Evolutionary conservation across 1,140 invertebrate species (phyloP).

Genomic region (Dreissena rostriformis): DNA sequence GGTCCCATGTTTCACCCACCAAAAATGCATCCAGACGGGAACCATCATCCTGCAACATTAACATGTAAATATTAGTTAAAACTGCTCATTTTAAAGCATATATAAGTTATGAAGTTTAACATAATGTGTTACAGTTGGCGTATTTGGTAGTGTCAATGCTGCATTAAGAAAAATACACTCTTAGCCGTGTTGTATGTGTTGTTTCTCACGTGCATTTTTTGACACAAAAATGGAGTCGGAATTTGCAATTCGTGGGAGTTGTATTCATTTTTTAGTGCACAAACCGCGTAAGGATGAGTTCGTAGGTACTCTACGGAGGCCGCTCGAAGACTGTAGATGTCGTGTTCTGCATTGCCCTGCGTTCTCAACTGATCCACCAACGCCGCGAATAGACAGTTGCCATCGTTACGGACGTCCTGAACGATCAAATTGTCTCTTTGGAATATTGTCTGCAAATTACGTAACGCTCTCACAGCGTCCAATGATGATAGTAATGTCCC

Average conservation of each 20-base stretch:
- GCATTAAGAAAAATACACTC: too few relatives aligned
- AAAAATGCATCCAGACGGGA: conserved; percentile 28
- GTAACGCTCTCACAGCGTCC: too few relatives aligned
- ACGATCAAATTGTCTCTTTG: neutral
- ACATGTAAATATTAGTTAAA: too few relatives aligned
- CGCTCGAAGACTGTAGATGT: neutral
- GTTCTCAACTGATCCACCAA: conserved; percentile 35
- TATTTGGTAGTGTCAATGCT: too few relatives aligned
- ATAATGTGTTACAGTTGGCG: too few relatives aligned
- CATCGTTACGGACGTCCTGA: conserved; percentile 31
- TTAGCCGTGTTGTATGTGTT: too few relatives aligned
- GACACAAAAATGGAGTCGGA: too few relatives aligned
- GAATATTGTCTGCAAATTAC: neutral
- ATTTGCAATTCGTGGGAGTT: too few relatives aligned
- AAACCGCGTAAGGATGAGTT: conserved; percentile 19
- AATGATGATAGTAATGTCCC: too few relatives aligned
- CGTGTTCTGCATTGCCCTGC: conserved; percentile 18
- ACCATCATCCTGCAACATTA: conserved; percentile 21
- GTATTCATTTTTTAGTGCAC: neutral
- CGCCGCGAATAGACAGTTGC: conserved; percentile 38
- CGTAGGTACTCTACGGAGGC: conserved; percentile 31
- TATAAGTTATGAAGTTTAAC: too few relatives aligned
- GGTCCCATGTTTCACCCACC: conserved; percentile 24
- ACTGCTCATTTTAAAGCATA: too few relatives aligned
- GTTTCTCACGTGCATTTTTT: too few relatives aligned